Evolutionary conservation across 1,140 invertebrate genomes (phyloP), one percentile per base, ranked within the genome.

Genomic region (Danaus plexippus): DNA sequence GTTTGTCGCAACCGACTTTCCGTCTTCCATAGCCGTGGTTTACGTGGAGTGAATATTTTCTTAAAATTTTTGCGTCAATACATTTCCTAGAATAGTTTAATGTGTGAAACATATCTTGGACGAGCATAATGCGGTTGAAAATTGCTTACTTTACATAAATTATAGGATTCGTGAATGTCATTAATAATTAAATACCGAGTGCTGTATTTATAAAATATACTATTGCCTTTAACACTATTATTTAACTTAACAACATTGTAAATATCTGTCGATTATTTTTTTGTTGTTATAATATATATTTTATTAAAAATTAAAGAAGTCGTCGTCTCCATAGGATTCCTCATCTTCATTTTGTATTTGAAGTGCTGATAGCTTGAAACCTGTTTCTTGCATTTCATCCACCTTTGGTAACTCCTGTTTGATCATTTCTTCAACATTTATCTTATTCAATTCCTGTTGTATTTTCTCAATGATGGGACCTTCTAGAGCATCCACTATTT

Each of bases 401-500:
- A 93, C 81, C 64, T 91, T 89, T 7, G 90, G 89, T 13, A 92
- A 81, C 70, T 92, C 89, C 43, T 91, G 86, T 57, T 92, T 90
- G 55, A 94, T 93, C 43, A 91, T 77, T 64, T 91, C 88, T 71
- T 94, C 93, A 5, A 94, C 89, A 66, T 95, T 89, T 22, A 94
- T 87, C 63, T 90, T 90, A 67, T 94, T 89, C 22, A 95, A 77
- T 63, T 92, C 90, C 59, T 91, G 89, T 64, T 92, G 90, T 0
- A 95, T 87, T 47, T 91, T 89, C 59, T 90, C 89, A 67, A 89
- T 92, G 2, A 95, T 79, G 0, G 93, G 93, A 52, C 90, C 90
- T 80, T 95, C 94, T 9, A 94, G 75, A 4, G 94, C 93, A 71
- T 95, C 92, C 89, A 94, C 93, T 60, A 96, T 94, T 84, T 95